Base-by-base conservation (phyloP, 2,888 invertebrate species). In the Xanthia icteritia region DNA sequence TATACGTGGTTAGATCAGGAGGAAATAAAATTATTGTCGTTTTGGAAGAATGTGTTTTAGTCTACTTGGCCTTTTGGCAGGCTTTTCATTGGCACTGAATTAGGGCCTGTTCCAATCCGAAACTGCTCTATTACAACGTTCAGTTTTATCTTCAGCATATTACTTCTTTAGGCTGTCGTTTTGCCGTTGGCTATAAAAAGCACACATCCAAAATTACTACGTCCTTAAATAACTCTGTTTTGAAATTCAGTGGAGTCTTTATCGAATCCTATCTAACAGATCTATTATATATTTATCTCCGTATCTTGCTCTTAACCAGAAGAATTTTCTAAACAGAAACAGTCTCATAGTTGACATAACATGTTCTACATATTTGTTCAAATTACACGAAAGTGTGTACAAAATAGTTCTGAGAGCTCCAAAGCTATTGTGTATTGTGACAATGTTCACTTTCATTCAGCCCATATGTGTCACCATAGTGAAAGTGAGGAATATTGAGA, bases 371-470 rank as follows among this genome's bases (percentile, higher is more conserved):
- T 80, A 84, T 77, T 77, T 77, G 84, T 82, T 67, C 64, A 79
- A 89, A 88, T 89, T 76, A 84, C 84, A 88, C 76, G 89, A 91
- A 90, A 90, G 90, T 89, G 79, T 79, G 75, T 78, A 89, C 89
- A 88, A 89, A 90, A 88, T 89, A 88, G 86, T 89, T 89, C 89
- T 90, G 90, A 90, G 89, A 91, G 86, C 56, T 60, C 64, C 67
- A 71, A 69, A 69, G 67, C 93, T 89, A 95, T 95, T 95, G 95
- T 96, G 92, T 91, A 93, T 93, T 94, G 93, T 94, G 84, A 86
- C 93, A 93, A 91, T 92, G 91, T 91, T 93, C 92, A 91, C 95
- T 95, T 95, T 95, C 94, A 91, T 93, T 92, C 88, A 89, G 77
- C 89, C 92, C 92, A 93, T 92, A 92, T 93, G 92, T 92, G 94